These are phyloP conservation scores for Phrynosoma blainvillii DNA, from an alignment of 2,113 vertebrate species.

Conservation along the genomic window DNA sequence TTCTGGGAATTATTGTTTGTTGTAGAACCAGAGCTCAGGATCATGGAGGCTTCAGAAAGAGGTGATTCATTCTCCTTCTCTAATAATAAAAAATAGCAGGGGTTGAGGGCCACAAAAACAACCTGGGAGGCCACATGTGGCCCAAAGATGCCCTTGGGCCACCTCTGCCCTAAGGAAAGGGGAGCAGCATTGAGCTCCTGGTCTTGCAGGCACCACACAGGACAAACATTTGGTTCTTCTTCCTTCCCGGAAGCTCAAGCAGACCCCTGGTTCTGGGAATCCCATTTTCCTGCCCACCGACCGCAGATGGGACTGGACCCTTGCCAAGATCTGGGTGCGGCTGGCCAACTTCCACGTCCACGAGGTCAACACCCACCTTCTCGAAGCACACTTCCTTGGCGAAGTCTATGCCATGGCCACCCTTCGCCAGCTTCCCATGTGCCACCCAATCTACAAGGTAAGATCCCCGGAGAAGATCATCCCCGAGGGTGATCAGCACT, in stretches of 20 bases:
- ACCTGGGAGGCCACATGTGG: too few relatives aligned
- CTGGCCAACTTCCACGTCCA: conserved; percentile 28
- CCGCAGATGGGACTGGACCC: conserved; percentile 18
- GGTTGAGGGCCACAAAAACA: too few relatives aligned
- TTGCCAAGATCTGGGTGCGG: conserved; percentile 33
- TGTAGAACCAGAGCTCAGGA: too few relatives aligned
- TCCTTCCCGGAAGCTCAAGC: neutral
- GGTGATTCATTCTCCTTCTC: too few relatives aligned
- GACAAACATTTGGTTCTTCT: neutral
- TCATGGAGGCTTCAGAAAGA: too few relatives aligned
- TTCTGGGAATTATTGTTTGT: too few relatives aligned
- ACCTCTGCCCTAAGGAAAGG: too few relatives aligned
- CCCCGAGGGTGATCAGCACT: too few relatives aligned
- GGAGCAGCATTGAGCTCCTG: too few relatives aligned
- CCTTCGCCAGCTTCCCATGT: neutral
- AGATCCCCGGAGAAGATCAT: neutral
- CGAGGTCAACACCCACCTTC: conserved; percentile 13
- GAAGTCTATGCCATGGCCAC: conserved; percentile 34
- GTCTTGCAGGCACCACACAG: too few relatives aligned
- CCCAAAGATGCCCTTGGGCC: too few relatives aligned
- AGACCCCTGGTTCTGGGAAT: neutral
- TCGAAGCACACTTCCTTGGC: conserved; percentile 2
- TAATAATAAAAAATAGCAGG: too few relatives aligned
- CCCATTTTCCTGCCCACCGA: conserved; percentile 28
- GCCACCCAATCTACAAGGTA: conserved; percentile 34